Percentiles rank a stretch among this genome's conserved stretches.
These are phyloP conservation scores for Quadroppia sp. DNA, from an alignment of 2,888 invertebrate genomes.

Conservation along the genomic window DNA sequence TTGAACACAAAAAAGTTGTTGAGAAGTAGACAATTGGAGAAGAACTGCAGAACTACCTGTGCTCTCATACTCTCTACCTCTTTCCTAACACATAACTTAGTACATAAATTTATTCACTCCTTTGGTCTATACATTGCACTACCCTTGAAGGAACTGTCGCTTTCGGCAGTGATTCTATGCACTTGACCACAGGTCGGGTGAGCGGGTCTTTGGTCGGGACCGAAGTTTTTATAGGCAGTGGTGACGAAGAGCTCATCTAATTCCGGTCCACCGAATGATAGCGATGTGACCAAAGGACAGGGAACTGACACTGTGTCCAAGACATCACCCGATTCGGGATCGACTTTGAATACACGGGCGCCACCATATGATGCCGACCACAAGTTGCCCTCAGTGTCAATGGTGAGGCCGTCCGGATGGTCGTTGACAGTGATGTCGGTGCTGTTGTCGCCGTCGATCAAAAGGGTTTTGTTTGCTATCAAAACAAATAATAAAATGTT, in stretches of 20 bases:
- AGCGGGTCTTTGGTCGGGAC: constrained; percentile 6
- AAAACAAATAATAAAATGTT: neutral
- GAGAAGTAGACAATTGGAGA: no score
- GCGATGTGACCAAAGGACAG: constrained; percentile 9
- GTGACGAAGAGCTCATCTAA: constrained; percentile 4
- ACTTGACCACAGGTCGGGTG: constrained; percentile 10
- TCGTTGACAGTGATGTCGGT: constrained; percentile 46
- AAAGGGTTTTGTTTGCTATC: neutral
- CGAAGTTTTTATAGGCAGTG: constrained; percentile 24
- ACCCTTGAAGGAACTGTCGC: neutral
- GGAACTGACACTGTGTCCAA: neutral
- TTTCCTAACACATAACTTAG: no score
- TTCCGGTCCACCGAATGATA: neutral
- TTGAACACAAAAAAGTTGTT: no score
- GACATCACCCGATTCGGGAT: constrained; percentile 52
- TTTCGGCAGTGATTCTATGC: constrained; percentile 2
- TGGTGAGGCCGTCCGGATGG: constrained; percentile 62
- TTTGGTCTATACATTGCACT: constrained; percentile 17
- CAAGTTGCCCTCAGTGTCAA: constrained; percentile 69
- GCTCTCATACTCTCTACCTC: no score
- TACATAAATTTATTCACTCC: neutral
- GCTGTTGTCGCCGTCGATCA: neutral
- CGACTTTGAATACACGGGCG: constrained; percentile 60
- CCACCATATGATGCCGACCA: constrained; percentile 72
- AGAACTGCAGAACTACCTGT: no score